Evolutionary conservation across 2,888 invertebrate species (phyloP), one percentile per base, ranked within the genome.

Genomic region (Stenurella melanura): DNA sequence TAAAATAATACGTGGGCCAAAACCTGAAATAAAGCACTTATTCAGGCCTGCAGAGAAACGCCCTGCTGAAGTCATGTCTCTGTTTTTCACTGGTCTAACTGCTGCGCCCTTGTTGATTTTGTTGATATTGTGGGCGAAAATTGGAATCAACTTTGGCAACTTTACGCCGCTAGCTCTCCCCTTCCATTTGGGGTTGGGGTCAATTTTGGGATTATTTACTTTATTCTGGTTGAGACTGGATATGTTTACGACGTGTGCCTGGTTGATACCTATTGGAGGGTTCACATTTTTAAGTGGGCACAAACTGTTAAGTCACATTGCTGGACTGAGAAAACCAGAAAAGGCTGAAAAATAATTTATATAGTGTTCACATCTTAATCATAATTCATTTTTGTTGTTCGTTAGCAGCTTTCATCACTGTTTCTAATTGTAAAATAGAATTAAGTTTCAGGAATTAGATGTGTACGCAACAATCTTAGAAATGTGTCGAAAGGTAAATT

Each of bases 211-310:
- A 0, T 92, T 99, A 73, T 99, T 98, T 91, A 94, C 93, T 72
- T 90, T 95, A 85, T 97, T 99, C 91, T 99, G 98, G 98, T 90
- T 97, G 83, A 92, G 95, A 87, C 91, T 99, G 84, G 95, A 97
- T 87, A 99, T 99, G 99, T 99, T 99, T 91, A 94, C 95, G 82
- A 98, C 99, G 18, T 91, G 98, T 85, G 95, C 97, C 84, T 97
- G 96, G 91, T 92, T 99, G 85, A 91, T 96, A 82, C 94, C 96
- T 77, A 92, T 99, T 74, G 97, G 94, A 75, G 91, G 95, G 56
- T 92, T 98, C 81, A 98, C 98, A 74, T 98, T 99, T 92, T 92
- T 99, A 56, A 94, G 96, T 78, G 99, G 99, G 1, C 98, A 98
- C 89, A 94, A 96, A 82, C 92, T 99, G 88, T 92, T 99, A 84